A percentile compares a stretch with the other conserved stretches of the same genome.
Conservation (phyloP, 2,888 invertebrate species). For the Heliothis peltigera region DNA sequence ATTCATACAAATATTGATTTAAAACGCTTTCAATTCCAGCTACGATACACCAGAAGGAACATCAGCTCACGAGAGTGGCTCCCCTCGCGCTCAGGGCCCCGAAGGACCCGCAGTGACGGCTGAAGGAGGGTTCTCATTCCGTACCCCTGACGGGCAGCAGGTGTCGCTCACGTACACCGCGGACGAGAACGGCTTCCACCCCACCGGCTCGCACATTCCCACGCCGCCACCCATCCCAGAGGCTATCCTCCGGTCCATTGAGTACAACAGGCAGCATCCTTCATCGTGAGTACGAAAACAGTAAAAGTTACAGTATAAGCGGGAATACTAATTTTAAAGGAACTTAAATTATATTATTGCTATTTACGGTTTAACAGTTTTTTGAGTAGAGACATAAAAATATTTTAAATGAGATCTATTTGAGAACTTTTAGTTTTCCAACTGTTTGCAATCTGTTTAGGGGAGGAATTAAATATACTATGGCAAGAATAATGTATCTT, state of each 20-base stretch:
- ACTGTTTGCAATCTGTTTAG: no score
- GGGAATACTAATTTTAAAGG: no score
- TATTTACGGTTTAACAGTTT: no score
- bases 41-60: constrained; percentile 92
- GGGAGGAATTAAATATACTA: no score
- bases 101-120: constrained; percentile 90
- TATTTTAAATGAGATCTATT: no score
- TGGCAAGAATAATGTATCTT: no score
- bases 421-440: no score
- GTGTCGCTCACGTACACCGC: constrained; percentile 92
- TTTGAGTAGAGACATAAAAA: no score
- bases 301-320: no score
- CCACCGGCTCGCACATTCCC: constrained; percentile 90
- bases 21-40: constrained; percentile 68
- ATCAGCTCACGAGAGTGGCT: constrained; percentile 90
- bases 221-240: constrained; percentile 91
- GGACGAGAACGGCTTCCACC: constrained; percentile 93
- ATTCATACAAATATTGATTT: neutral
- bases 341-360: no score
- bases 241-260: constrained; percentile 88
- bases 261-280: constrained; percentile 80
- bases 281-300: constrained; percentile 69
- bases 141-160: constrained; percentile 91
- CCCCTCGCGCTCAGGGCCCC: constrained; percentile 89
- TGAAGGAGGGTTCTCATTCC: constrained; percentile 92